Percentiles rank a stretch among this genome's conserved stretches.
These are phyloP conservation scores for Magallana angulata DNA, from an alignment of 1,140 invertebrate species.

Conservation along the genomic window DNA sequence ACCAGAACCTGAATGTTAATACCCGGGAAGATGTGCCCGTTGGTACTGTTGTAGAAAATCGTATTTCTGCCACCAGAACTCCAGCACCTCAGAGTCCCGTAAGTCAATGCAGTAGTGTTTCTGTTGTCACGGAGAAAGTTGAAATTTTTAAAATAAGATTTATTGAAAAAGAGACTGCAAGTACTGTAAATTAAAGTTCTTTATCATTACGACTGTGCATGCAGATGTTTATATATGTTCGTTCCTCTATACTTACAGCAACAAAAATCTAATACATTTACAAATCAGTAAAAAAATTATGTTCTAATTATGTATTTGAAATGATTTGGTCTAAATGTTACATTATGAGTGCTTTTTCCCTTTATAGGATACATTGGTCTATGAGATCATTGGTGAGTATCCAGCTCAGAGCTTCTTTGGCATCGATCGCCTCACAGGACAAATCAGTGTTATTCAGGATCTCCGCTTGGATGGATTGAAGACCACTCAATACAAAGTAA, in stretches of 20 bases:
- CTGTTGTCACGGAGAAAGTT: too few relatives aligned
- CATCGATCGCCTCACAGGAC: constrained; percentile 63
- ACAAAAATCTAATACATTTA: too few relatives aligned
- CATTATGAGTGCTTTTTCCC: not conserved
- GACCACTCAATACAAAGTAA: constrained; percentile 63
- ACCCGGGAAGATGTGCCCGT: constrained; percentile 50
- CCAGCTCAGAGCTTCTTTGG: constrained; percentile 70
- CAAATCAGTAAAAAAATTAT: too few relatives aligned
- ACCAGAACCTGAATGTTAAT: constrained; percentile 22
- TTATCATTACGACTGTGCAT: too few relatives aligned
- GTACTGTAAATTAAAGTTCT: too few relatives aligned
- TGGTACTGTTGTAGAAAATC: constrained; percentile 36
- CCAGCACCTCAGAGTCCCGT: constrained; percentile 42
- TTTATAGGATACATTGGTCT: constrained; percentile 65
- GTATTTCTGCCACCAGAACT: constrained; percentile 54
- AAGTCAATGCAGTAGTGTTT: not conserved
- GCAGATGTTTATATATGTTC: too few relatives aligned
- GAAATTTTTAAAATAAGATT: too few relatives aligned
- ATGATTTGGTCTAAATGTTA: too few relatives aligned
- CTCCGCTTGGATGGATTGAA: constrained; percentile 62
- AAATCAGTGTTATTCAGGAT: constrained; percentile 63
- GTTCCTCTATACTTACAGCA: too few relatives aligned
- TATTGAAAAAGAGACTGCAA: too few relatives aligned
- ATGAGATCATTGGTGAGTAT: constrained; percentile 67
- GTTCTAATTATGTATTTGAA: too few relatives aligned